phyloP scores from a whole-genome alignment of 2,113 vertebrate species.

The Campylorhamphus procurvoides region DNA sequence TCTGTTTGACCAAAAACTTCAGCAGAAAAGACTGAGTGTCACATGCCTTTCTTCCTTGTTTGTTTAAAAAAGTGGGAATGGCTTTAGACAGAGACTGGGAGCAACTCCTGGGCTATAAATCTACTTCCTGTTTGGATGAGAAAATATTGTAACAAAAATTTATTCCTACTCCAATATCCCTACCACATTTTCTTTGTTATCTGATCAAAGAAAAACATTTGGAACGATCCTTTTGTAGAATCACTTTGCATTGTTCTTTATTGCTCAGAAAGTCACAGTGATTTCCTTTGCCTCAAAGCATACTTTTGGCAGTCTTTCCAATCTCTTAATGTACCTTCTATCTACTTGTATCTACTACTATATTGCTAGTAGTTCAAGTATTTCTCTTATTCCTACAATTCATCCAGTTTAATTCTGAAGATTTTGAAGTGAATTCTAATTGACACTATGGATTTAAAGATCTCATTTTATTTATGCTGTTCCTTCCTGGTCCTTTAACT shows the following conservation, averaged over 20 bases:
- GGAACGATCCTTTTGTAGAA: background rate
- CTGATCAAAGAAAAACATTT: background rate
- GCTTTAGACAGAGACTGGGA: background rate
- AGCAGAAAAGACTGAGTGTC: background rate
- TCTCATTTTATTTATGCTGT: background rate
- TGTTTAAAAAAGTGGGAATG: background rate
- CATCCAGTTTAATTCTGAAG: background rate
- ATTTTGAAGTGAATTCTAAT: background rate
- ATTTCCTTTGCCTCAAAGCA: background rate
- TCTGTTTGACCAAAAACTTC: background rate
- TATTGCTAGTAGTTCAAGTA: background rate
- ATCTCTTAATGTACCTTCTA: background rate
- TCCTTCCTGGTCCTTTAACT: background rate
- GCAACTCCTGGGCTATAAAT: background rate
- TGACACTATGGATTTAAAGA: background rate
- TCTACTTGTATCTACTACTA: background rate
- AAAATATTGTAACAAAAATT: background rate
- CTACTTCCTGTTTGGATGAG: background rate
- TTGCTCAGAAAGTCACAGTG: background rate
- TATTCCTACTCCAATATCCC: background rate
- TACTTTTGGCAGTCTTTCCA: background rate
- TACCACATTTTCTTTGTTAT: background rate
- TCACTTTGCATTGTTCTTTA: background rate
- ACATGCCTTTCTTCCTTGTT: background rate
- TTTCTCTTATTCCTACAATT: background rate